Evolutionary conservation across 2,888 invertebrate species (phyloP), one percentile per base, ranked within the genome.

Genomic region (Plusia festucae): DNA sequence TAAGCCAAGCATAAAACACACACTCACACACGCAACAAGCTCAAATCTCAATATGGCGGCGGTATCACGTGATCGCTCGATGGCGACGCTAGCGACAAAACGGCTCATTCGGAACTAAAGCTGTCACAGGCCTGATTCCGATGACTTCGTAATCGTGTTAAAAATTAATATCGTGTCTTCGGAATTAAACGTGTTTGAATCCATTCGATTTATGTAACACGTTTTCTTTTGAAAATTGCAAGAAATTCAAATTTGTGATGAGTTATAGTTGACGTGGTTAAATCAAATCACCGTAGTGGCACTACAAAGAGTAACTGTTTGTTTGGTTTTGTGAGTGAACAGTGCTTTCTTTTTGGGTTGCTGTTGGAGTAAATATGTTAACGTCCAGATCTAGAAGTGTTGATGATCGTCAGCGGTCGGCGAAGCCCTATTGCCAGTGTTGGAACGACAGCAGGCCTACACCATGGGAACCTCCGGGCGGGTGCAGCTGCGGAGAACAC

Each of bases 401-500:
- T 58, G 69, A 59, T 4, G 64, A 69, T 24, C 73, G 67, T 61
- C 76, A 80, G 18, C 72, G 76, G 22, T 65, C 81, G 40, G 88
- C 91, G 16, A 89, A 85, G 63, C 89, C 95, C 16, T 95, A 85
- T 73, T 95, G 95, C 73, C 80, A 86, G 61, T 94, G 94, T 78
- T 91, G 89, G 89, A 82, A 78, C 32, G 85, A 86, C 24, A 60
- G 54, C 49, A 74, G 78, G 16, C 90, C 92, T 20, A 75, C 87
- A 49, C 68, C 85, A 3, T 90, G 90, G 90, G 86, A 86, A 46
- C 82, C 88, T 64, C 73, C 88, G 60, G 84, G 82, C 44, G 79
- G 77, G 2, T 96, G 96, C 81, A 82, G 86, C n/a, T 96, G 96
- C 81, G 96, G 96, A 5, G 96, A 96, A 85, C 94, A 95, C 34